Evolutionary conservation across 1,140 invertebrate species (phyloP).

Genomic region (Scylla paramamosain): DNA sequence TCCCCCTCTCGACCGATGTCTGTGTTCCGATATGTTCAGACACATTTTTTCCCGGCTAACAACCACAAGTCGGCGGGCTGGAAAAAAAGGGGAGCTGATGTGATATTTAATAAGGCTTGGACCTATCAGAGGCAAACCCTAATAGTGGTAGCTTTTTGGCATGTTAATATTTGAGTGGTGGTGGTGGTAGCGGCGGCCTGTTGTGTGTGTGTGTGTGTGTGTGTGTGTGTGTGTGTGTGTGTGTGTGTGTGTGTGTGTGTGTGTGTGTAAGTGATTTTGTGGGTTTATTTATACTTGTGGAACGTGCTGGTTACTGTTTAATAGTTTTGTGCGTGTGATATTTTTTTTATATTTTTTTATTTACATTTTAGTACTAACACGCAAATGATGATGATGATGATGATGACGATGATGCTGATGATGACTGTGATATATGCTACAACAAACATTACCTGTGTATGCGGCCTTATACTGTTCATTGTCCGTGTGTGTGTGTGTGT

Average conservation of each 20-base stretch:
- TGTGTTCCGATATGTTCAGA: conserved; percentile 43
- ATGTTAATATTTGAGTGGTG: conserved; percentile 22
- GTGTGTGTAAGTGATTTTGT: conserved; percentile 1
- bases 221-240: conserved; percentile 46
- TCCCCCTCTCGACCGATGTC: conserved; percentile 21
- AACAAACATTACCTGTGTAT: no score
- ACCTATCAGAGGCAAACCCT: not conserved
- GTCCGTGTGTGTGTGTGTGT: conserved; percentile 34
- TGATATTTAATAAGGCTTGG: conserved; percentile 53
- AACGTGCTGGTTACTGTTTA: no score
- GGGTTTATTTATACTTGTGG: no score
- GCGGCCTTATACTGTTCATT: not conserved
- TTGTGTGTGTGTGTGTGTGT: conserved; percentile 5
- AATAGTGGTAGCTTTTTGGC: conserved; percentile 40
- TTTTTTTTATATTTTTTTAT: no score
- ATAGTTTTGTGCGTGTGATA: no score
- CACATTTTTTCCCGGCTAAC: conserved; percentile 39
- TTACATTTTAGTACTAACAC: no score
- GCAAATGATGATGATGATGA: not conserved
- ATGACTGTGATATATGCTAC: no score
- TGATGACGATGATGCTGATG: not conserved
- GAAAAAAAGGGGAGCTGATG: conserved; percentile 36
- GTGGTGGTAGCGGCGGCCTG: not conserved
- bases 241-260: conserved; percentile 4
- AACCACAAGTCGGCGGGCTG: conserved; percentile 39